These are phyloP conservation scores for Helostoma temminkii DNA, from an alignment of 2,797 vertebrate genomes.

Conservation along the genomic window DNA sequence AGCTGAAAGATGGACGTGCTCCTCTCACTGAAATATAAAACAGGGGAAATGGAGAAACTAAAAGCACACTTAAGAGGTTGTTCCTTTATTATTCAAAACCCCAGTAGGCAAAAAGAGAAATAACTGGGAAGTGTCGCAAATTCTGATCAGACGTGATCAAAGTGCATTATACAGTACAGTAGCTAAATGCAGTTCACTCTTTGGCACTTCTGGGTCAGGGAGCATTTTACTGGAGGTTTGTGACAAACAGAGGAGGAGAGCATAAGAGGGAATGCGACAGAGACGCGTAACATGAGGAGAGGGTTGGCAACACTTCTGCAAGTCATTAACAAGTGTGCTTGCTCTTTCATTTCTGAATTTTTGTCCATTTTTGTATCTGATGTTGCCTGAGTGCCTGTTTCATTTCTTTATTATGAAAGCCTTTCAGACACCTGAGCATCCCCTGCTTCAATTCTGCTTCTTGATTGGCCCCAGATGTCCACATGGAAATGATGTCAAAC, in stretches of 20 bases:
- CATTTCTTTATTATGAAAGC: slow-evolving; percentile 61
- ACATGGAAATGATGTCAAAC: slow-evolving; percentile 70
- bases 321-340: slow-evolving; percentile 52
- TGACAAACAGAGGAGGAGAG: slow-evolving; percentile 6
- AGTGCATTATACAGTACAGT: slow-evolving; percentile 66
- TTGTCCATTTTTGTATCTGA: slow-evolving; percentile 41
- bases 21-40: slow-evolving; percentile 49
- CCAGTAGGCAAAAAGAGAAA: slow-evolving; percentile 56
- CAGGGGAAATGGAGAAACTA: slow-evolving; percentile 49
- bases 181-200: slow-evolving; percentile 58
- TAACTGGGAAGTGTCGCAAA: slow-evolving; percentile 61
- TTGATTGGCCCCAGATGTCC: slow-evolving; percentile 73
- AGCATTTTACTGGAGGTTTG: slow-evolving; percentile 54
- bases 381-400: slow-evolving; percentile 36
- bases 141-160: slow-evolving; percentile 73
- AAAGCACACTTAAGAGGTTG: slow-evolving; percentile 64
- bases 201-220: slow-evolving; percentile 70
- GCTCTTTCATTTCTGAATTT: slow-evolving; percentile 41
- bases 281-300: slow-evolving; percentile 21
- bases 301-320: slow-evolving; percentile 43
- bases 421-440: slow-evolving; percentile 75
- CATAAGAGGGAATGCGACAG: slow-evolving; percentile 5
- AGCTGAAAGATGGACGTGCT: slow-evolving; percentile 36
- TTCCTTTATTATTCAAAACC: slow-evolving; percentile 73
- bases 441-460: slow-evolving; percentile 46